These are phyloP conservation scores for Dolichoris vasculosae DNA, from an alignment of 1,140 invertebrate genomes.

Conservation along the genomic window DNA sequence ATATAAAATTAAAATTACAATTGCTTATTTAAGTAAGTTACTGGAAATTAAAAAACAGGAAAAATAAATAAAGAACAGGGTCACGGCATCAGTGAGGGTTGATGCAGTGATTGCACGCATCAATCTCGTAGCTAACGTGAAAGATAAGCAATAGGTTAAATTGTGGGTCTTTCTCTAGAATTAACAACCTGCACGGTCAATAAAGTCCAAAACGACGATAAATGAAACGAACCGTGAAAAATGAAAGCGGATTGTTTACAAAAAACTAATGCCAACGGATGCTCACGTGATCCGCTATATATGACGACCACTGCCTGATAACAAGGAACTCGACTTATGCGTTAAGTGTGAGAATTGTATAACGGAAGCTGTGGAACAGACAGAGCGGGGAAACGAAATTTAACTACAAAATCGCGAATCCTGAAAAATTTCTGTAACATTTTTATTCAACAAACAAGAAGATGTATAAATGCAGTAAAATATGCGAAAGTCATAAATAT, in stretches of 20 bases:
- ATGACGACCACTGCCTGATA: background rate
- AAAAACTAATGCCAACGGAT: too few relatives aligned
- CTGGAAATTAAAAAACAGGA: too few relatives aligned
- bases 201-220: background rate
- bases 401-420: background rate
- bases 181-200: background rate
- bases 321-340: background rate
- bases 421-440: background rate
- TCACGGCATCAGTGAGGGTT: too few relatives aligned
- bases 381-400: background rate
- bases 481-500: too few relatives aligned
- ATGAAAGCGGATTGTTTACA: background rate
- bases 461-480: slow-evolving; percentile 22
- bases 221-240: too few relatives aligned
- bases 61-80: too few relatives aligned
- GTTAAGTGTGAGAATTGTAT: too few relatives aligned
- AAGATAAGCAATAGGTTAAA: background rate
- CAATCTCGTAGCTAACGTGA: background rate
- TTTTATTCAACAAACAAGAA: slow-evolving; percentile 27
- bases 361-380: background rate
- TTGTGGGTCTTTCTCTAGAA: too few relatives aligned
- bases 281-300: too few relatives aligned
- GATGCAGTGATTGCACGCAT: too few relatives aligned
- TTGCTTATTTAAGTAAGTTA: too few relatives aligned
- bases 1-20: too few relatives aligned